Conservation (phyloP, 2,797 vertebrate species). For the Cheracebus regulus region DNA sequence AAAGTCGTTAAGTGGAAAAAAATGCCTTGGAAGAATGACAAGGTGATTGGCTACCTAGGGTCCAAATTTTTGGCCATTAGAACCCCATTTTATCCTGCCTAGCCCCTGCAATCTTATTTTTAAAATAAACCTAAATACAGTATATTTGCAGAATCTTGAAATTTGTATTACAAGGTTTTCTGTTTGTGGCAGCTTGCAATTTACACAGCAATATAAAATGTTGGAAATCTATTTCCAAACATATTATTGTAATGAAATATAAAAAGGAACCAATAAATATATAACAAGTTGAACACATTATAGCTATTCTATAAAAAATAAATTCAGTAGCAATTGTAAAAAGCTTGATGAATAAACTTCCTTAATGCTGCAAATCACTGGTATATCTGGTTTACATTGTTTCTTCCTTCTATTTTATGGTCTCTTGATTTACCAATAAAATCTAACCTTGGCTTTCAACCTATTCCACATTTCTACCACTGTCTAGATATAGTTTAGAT, state of each 20-base stretch:
- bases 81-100: slow-evolving; percentile 33
- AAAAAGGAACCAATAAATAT: slow-evolving; percentile 38
- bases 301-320: neutral
- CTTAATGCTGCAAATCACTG: slow-evolving; percentile 15
- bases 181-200: slow-evolving; percentile 55
- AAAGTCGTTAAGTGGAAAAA: slow-evolving; percentile 50
- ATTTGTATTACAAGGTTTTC: slow-evolving; percentile 20
- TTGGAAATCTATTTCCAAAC: slow-evolving; percentile 46
- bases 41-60: slow-evolving; percentile 58
- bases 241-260: slow-evolving; percentile 53
- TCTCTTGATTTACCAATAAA: slow-evolving; percentile 6
- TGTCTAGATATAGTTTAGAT: neutral
- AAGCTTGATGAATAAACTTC: slow-evolving; percentile 39
- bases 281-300: slow-evolving; percentile 36
- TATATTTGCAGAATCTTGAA: slow-evolving; percentile 47
- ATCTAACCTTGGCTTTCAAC: neutral
- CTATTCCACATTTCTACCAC: neutral
- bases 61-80: slow-evolving; percentile 45
- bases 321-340: slow-evolving; percentile 21
- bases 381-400: neutral
- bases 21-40: slow-evolving; percentile 57
- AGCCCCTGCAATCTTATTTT: slow-evolving; percentile 57
- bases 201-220: slow-evolving; percentile 43
- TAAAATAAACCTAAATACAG: slow-evolving; percentile 57
- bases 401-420: neutral